phyloP scores from a whole-genome alignment of 2,113 vertebrate species.

The Sialia sialis region DNA sequence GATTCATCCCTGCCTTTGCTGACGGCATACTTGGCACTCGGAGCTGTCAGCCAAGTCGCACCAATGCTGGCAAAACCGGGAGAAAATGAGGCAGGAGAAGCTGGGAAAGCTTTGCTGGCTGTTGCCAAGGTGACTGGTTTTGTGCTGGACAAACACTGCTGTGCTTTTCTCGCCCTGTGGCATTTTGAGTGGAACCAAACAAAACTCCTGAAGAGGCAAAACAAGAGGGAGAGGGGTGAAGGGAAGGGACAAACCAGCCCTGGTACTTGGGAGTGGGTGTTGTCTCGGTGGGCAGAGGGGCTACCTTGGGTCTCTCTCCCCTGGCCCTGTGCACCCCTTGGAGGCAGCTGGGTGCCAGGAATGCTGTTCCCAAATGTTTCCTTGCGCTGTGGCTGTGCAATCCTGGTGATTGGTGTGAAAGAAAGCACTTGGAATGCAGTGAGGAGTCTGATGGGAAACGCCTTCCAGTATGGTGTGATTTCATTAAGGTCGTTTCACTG shows the following conservation, averaged over 20 bases:
- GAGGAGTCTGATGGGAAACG: background rate
- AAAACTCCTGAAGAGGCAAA: background rate
- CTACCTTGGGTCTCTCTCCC: background rate
- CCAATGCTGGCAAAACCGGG: background rate
- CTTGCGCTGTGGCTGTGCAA: background rate
- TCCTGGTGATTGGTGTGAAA: background rate
- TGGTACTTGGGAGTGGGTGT: background rate
- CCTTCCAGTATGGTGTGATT: background rate
- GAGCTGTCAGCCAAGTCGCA: background rate
- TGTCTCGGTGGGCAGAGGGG: background rate
- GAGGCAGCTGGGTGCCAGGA: background rate
- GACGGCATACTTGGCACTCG: background rate
- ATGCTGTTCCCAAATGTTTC: background rate
- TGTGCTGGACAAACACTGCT: background rate
- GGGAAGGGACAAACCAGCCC: background rate
- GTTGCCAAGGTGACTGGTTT: conserved; percentile 40
- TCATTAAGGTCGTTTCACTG: background rate
- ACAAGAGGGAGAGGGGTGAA: background rate
- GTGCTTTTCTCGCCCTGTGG: background rate
- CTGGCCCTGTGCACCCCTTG: too few species aligned
- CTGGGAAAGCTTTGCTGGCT: background rate
- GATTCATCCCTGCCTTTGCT: background rate
- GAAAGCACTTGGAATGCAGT: background rate
- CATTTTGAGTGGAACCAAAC: background rate
- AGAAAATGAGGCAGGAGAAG: background rate